Conservation (phyloP, 2,797 vertebrate genomes). For the Poecilia velifera region DNA sequence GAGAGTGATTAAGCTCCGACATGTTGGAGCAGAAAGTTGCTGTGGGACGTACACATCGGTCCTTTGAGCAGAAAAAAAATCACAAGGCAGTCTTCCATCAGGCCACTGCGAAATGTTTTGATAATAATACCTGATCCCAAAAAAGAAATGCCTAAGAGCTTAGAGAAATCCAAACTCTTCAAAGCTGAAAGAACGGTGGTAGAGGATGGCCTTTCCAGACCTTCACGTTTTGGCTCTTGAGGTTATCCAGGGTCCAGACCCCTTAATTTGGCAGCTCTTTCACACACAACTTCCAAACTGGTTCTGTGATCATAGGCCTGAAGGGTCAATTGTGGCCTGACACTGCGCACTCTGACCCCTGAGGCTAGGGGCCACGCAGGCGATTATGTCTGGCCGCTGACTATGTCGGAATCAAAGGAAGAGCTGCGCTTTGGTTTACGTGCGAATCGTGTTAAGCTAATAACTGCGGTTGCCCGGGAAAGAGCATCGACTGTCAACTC, state of each 20-base stretch:
- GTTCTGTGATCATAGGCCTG: slow-evolving; percentile 47
- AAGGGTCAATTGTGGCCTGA: slow-evolving; percentile 53
- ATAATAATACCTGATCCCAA: neutral
- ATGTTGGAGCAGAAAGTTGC: slow-evolving; percentile 7
- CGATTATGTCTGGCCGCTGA: slow-evolving; percentile 55
- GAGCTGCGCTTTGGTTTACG: slow-evolving; percentile 29
- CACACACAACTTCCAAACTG: slow-evolving; percentile 58
- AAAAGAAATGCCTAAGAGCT: neutral
- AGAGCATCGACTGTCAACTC: slow-evolving; percentile 17
- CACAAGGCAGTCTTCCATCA: neutral
- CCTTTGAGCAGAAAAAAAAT: slow-evolving; percentile 3
- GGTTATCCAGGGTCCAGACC: slow-evolving; percentile 29
- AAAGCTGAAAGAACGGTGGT: neutral
- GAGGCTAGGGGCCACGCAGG: slow-evolving; percentile 52
- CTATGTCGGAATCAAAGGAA: slow-evolving; percentile 52
- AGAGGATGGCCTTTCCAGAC: neutral
- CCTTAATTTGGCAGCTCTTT: slow-evolving; percentile 43
- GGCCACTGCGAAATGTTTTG: neutral
- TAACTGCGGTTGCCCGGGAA: slow-evolving; percentile 13
- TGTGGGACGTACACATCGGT: slow-evolving; percentile 23
- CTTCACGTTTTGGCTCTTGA: slow-evolving; percentile 9
- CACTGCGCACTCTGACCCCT: slow-evolving; percentile 58
- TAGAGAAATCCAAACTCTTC: neutral
- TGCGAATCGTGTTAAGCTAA: slow-evolving; percentile 11
- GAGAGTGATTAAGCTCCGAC: slow-evolving; percentile 35